Evolutionary conservation across 2,888 invertebrate species (phyloP).

Genomic region (Aspidiotus rigidus): DNA sequence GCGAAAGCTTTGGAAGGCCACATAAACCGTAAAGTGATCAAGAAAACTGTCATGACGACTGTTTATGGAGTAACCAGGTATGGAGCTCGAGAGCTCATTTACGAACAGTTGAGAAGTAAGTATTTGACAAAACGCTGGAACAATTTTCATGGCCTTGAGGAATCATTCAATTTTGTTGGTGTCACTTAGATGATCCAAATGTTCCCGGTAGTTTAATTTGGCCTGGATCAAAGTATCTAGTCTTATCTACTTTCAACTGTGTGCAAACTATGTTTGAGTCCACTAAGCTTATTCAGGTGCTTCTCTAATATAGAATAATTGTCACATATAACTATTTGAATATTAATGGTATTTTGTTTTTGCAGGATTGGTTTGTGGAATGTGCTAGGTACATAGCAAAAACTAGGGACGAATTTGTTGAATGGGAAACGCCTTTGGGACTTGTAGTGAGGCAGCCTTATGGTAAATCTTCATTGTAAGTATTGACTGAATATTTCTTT

Average conservation of each 20-base stretch:
- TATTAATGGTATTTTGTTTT: neutral
- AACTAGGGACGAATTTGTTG: constrained; percentile 65
- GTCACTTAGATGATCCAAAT: constrained; percentile 39
- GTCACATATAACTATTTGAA: too few species aligned
- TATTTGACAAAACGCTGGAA: neutral
- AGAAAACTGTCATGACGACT: constrained; percentile 99
- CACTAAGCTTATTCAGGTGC: constrained; percentile 73
- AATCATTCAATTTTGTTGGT: too few species aligned
- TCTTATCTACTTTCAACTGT: constrained; percentile 74
- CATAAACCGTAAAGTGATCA: constrained; percentile 86
- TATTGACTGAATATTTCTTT: too few species aligned
- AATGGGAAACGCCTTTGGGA: constrained; percentile 93
- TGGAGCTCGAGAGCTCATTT: constrained; percentile 86
- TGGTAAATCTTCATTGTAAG: constrained; percentile 35
- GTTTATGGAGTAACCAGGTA: constrained; percentile 96
- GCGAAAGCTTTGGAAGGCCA: constrained; percentile 65
- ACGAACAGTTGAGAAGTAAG: constrained; percentile 74
- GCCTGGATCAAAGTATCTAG: constrained; percentile 72
- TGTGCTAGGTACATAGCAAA: constrained; percentile 72
- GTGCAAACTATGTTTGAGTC: constrained; percentile 89
- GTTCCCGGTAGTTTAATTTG: constrained; percentile 74
- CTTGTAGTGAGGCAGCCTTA: constrained; percentile 94
- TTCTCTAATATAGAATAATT: neutral
- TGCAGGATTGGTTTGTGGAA: constrained; percentile 84
- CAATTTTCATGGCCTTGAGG: too few species aligned